Evolutionary conservation across 2,888 invertebrate species (phyloP), one percentile per base, ranked within the genome.

Genomic region (Ellobium chinense): DNA sequence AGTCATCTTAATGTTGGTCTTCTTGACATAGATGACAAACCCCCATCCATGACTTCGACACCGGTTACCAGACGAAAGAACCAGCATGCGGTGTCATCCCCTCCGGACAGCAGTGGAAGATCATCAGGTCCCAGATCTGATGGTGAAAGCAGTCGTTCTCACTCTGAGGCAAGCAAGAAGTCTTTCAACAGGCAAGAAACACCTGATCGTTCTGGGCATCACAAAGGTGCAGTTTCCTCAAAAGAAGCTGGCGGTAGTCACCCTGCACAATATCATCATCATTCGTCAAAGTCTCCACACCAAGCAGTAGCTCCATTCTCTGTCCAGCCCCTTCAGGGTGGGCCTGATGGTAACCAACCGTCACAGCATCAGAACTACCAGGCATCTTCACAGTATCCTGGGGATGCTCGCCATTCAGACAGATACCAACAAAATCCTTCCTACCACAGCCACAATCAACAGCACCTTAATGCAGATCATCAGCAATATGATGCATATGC

Each of bases 31-130:
- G 76, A 81, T 68, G 85, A 84, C 66, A 87, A 86, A 69, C 85
- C 85, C 2, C 82, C 86, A 34, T 84, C 87, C n/a, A 87, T 88
- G 85, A 88, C 87, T 9, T 88, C 89, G 3, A 89, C 87, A 14
- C 89, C 89, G 9, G 84, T 87, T 1, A 84, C 84, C 18, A 81
- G 83, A n/a, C 80, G 87, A 18, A 85, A 83, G 69, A 81, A 83
- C 54, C 60, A 79, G 0, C 54, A 78, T 21, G 39, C 24, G 7
- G 39, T 27, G 21, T 37, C 76, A 2, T 1, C 39, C 29, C 60
- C 39, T 0, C 18, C 68, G 70, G 7, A 65, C 75, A 14, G 39
- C 77, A 27, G 70, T 78, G 24, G 82, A 83, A 24, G 80, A 82
- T 18, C 75, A 62, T 37, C 85, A 85, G 24, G 60, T 70, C 0